Conservation (phyloP, 1,140 invertebrate genomes). For the Drosophila nebulosa region DNA sequence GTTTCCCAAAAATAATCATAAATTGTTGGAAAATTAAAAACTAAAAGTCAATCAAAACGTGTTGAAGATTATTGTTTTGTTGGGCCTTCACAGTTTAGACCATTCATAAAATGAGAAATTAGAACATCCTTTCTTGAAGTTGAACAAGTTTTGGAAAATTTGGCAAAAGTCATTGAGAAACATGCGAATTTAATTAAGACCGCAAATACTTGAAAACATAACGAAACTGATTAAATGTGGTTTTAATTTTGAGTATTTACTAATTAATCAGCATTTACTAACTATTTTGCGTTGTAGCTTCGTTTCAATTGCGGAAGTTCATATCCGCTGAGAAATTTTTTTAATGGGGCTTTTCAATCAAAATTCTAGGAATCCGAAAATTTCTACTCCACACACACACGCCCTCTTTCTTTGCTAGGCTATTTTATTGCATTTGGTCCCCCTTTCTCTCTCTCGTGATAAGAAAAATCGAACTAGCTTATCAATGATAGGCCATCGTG, state of each 20-base stretch:
- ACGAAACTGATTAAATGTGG: not conserved
- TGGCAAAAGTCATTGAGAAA: not conserved
- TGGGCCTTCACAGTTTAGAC: not conserved
- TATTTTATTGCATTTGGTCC: slow-evolving; percentile 20
- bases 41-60: not conserved
- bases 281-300: not conserved
- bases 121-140: not conserved
- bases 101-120: not conserved
- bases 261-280: not conserved
- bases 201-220: not conserved
- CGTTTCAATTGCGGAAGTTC: not conserved
- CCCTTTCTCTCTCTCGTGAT: not conserved
- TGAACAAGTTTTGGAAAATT: not conserved
- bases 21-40: not conserved
- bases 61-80: not conserved
- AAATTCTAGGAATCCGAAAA: slow-evolving; percentile 42
- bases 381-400: slow-evolving; percentile 15
- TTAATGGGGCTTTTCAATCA: slow-evolving; percentile 10
- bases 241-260: not conserved
- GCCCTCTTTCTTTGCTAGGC: slow-evolving; percentile 45
- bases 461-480: slow-evolving; percentile 9
- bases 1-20: too few relatives aligned
- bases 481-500: not conserved
- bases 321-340: not conserved
- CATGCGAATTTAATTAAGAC: not conserved